A percentile compares a stretch with the other conserved stretches of the same genome.
Evolutionary conservation across 2,113 vertebrate genomes (phyloP).

Genomic region (Desmodus rotundus): DNA sequence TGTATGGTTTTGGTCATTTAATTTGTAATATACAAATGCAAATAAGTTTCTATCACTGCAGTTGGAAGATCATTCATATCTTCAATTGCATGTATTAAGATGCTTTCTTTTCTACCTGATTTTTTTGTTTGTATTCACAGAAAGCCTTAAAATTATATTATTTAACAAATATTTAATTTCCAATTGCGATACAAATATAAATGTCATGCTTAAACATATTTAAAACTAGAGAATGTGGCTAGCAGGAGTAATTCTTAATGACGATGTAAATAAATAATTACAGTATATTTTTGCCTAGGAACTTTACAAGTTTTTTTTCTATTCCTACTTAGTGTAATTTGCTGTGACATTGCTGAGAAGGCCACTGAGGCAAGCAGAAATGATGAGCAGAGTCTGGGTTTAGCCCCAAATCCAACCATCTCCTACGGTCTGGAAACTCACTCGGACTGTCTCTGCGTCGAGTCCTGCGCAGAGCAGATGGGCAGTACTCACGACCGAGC

Average conservation of each 20-base stretch:
- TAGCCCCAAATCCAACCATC: neutral
- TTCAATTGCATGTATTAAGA: neutral
- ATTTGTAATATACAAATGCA: neutral
- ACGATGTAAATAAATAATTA: neutral
- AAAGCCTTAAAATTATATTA: neutral
- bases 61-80: neutral
- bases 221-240: neutral
- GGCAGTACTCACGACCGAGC: neutral
- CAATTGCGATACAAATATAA: neutral
- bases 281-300: neutral
- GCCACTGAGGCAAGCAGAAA: neutral
- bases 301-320: neutral
- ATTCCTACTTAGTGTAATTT: neutral
- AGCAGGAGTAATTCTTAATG: neutral
- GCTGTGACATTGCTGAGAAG: neutral
- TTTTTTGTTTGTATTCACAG: neutral
- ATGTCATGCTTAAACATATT: neutral
- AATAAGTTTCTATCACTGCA: neutral
- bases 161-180: conserved; percentile 21
- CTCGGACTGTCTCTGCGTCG: neutral
- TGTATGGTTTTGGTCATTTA: neutral
- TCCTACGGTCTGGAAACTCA: neutral
- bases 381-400: neutral
- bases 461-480: neutral
- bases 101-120: neutral